phyloP scores from a whole-genome alignment of 2,888 invertebrate genomes.

The Polymixis flavicincta region DNA sequence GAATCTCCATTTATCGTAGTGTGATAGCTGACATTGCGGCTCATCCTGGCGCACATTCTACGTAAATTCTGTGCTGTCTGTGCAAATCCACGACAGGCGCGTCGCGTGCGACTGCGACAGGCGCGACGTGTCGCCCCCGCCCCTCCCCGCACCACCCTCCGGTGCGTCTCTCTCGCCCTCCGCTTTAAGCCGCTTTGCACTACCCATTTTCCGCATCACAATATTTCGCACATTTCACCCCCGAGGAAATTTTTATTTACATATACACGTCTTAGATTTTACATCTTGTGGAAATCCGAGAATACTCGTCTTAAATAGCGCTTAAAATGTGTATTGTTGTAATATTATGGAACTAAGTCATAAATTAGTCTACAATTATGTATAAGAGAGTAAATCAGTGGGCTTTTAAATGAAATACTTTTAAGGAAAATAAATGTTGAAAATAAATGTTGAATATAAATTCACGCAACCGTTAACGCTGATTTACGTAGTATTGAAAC shows the following conservation, averaged over 20 bases:
- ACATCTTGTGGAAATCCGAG: conserved; percentile 54
- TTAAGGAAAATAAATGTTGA: neutral
- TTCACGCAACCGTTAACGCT: neutral
- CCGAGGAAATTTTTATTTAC: conserved; percentile 57
- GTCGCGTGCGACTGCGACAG: conserved; percentile 60
- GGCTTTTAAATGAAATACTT: neutral
- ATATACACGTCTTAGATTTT: conserved; percentile 58
- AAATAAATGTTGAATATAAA: conserved; percentile 26
- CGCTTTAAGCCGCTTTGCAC: conserved; percentile 63
- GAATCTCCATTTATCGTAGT: conserved; percentile 53
- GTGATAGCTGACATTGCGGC: conserved; percentile 52
- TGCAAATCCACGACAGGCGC: conserved; percentile 59
- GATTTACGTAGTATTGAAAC: conserved; percentile 18
- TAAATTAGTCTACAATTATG: conserved; percentile 1
- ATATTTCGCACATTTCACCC: conserved; percentile 63
- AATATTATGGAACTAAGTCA: conserved; percentile 4
- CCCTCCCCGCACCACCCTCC: neutral
- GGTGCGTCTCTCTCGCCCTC: conserved; percentile 12
- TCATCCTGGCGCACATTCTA: conserved; percentile 41
- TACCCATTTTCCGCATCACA: conserved; percentile 63
- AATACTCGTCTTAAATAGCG: conserved; percentile 45
- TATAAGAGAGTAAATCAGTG: neutral
- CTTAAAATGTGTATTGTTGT: conserved; percentile 34
- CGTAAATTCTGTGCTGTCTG: conserved; percentile 54
- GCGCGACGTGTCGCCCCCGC: conserved; percentile 28